These are phyloP conservation scores for Hylaeus anthracinus DNA, from an alignment of 1,140 invertebrate genomes.

Conservation along the genomic window DNA sequence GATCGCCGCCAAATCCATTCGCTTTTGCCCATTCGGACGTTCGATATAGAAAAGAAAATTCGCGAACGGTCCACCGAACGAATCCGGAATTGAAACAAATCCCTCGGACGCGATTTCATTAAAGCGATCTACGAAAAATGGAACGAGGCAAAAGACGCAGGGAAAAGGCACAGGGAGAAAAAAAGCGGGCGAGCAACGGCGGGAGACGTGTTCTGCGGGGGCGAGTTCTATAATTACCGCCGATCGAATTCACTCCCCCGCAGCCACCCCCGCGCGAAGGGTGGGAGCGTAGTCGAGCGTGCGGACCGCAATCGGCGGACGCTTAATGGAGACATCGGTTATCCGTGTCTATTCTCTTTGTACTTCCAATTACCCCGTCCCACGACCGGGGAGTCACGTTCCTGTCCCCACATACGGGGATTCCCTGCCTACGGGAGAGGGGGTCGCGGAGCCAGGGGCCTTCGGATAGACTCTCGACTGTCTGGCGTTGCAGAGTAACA, in stretches of 20 bases:
- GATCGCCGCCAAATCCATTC: no score
- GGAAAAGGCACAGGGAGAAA: background rate
- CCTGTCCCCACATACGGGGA: constrained; percentile 16
- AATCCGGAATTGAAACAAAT: constrained; percentile 18
- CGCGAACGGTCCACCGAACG: no score
- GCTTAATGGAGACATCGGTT: constrained; percentile 66
- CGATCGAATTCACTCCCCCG: constrained; percentile 26
- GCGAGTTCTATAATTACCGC: constrained; percentile 26
- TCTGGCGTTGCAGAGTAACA: background rate
- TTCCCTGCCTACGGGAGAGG: background rate
- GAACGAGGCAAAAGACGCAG: background rate
- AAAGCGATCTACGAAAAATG: background rate
- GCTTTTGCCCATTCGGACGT: no score
- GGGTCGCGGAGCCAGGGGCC: background rate
- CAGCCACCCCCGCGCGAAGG: background rate
- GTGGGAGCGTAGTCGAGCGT: constrained; percentile 40
- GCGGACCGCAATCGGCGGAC: constrained; percentile 44
- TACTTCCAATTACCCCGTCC: constrained; percentile 63
- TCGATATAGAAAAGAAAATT: no score
- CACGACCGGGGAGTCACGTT: constrained; percentile 31
- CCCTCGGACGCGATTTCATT: constrained; percentile 18
- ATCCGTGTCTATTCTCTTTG: constrained; percentile 64
- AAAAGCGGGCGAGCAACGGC: background rate
- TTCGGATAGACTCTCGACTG: constrained; percentile 16
- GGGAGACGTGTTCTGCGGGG: background rate